Evolutionary conservation across 2,888 invertebrate species (phyloP).

Genomic region (Leucophora obtusa): DNA sequence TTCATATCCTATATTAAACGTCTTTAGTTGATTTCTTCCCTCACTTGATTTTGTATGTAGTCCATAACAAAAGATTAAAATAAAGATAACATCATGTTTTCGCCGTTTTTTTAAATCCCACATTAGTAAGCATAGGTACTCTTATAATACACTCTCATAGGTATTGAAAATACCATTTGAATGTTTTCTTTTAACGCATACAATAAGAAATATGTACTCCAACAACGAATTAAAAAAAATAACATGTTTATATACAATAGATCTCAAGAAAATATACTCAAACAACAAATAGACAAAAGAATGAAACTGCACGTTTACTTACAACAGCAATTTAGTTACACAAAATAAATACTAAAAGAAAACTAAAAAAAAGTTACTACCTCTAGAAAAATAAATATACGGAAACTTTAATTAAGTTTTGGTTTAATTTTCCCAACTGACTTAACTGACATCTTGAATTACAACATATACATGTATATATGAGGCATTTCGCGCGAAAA

Average conservation of each 20-base stretch:
- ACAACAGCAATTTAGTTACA: neutral
- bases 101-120: too few species aligned
- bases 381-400: conserved; percentile 1
- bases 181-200: neutral
- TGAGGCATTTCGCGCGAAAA: neutral
- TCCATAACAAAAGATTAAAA: too few species aligned
- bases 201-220: neutral
- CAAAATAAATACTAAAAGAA: neutral
- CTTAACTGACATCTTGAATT: conserved; percentile 74
- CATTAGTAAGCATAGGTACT: too few species aligned
- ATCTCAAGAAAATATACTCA: neutral
- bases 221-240: neutral
- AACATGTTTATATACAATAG: conserved; percentile 2
- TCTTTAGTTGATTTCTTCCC: too few species aligned
- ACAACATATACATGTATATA: conserved; percentile 70
- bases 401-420: conserved; percentile 75
- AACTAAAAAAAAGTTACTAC: neutral
- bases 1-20: too few species aligned
- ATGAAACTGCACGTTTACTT: neutral
- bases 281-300: conserved; percentile 3
- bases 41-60: too few species aligned
- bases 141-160: neutral
- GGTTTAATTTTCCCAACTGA: conserved; percentile 73
- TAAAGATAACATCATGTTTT: too few species aligned
- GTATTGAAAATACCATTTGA: neutral